Percentiles rank a stretch among this genome's conserved stretches.
These are phyloP conservation scores for Tiaroga cobitis DNA, from an alignment of 2,797 vertebrate genomes.

Conservation along the genomic window DNA sequence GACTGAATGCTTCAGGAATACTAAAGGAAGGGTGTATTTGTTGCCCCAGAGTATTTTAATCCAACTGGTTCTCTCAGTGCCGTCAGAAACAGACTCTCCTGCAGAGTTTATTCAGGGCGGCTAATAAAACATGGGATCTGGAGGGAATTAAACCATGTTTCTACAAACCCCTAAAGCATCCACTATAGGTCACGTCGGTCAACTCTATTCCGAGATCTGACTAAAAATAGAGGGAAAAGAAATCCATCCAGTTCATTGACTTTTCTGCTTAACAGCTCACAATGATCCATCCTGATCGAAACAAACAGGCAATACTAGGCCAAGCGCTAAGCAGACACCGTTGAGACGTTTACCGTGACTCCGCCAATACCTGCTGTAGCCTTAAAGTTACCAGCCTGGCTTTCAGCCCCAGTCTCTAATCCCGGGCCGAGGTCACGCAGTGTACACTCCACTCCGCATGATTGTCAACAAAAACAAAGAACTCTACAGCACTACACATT, in stretches of 20 bases:
- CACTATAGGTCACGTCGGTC: conserved; percentile 56
- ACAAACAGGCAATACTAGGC: conserved; percentile 53
- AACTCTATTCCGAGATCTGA: conserved; percentile 61
- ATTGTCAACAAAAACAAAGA: conserved; percentile 37
- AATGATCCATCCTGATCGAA: conserved; percentile 59
- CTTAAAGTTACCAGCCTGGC: conserved; percentile 35
- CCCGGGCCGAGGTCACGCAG: conserved; percentile 28
- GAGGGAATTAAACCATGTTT: conserved; percentile 68
- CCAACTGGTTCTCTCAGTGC: conserved; percentile 23
- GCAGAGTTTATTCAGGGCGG: conserved; percentile 52
- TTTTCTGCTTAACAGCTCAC: conserved; percentile 65
- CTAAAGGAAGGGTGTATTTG: conserved; percentile 36
- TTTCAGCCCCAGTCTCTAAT: conserved; percentile 32
- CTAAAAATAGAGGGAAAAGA: conserved; percentile 70
- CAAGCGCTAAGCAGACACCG: neutral
- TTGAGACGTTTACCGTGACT: conserved; percentile 61
- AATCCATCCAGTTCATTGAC: conserved; percentile 69
- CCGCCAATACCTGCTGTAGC: conserved; percentile 49
- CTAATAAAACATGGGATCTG: conserved; percentile 71
- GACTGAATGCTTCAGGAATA: conserved; percentile 45
- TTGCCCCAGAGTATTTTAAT: conserved; percentile 29
- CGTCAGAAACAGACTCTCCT: conserved; percentile 52
- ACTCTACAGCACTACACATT: neutral
- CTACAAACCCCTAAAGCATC: conserved; percentile 69
- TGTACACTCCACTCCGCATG: conserved; percentile 14